These are phyloP conservation scores for Buathra laborator DNA, from an alignment of 2,888 invertebrate genomes.

Conservation along the genomic window DNA sequence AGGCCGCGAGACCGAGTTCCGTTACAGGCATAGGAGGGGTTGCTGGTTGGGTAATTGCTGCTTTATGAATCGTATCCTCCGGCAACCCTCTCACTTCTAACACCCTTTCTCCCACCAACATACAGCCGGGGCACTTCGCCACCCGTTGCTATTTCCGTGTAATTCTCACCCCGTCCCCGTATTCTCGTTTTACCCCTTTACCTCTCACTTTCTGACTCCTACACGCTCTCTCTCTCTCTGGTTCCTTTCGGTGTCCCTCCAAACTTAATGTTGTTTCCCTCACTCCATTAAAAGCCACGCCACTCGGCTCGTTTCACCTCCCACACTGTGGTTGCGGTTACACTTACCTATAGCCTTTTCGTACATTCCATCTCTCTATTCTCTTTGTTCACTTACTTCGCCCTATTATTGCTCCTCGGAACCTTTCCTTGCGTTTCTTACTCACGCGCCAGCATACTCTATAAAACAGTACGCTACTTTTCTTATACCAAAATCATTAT, in stretches of 20 bases:
- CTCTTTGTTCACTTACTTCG: conserved; percentile 59
- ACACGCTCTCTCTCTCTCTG: conserved; percentile 71
- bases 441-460: not conserved
- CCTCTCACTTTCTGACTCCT: conserved; percentile 60
- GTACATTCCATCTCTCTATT: conserved; percentile 58
- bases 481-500: not conserved
- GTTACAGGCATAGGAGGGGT: conserved; percentile 50
- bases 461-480: not conserved
- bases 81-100: conserved; percentile 71
- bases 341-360: conserved; percentile 72
- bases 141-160: conserved; percentile 80
- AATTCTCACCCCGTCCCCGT: conserved; percentile 79
- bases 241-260: conserved; percentile 75
- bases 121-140: conserved; percentile 60
- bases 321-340: conserved; percentile 80
- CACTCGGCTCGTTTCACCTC: conserved; percentile 83
- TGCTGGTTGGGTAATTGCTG: conserved; percentile 81
- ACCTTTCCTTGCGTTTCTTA: not conserved
- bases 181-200: conserved; percentile 70
- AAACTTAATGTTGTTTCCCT: conserved; percentile 82
- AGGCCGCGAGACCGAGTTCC: conserved; percentile 54
- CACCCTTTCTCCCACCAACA: conserved; percentile 57
- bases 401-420: conserved; percentile 22
- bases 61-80: conserved; percentile 84
- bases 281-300: conserved; percentile 84